A percentile compares a stretch with the other conserved stretches of the same genome.
Evolutionary conservation across 2,113 vertebrate species (phyloP).

Genomic region (Proterorhinus semilunaris): DNA sequence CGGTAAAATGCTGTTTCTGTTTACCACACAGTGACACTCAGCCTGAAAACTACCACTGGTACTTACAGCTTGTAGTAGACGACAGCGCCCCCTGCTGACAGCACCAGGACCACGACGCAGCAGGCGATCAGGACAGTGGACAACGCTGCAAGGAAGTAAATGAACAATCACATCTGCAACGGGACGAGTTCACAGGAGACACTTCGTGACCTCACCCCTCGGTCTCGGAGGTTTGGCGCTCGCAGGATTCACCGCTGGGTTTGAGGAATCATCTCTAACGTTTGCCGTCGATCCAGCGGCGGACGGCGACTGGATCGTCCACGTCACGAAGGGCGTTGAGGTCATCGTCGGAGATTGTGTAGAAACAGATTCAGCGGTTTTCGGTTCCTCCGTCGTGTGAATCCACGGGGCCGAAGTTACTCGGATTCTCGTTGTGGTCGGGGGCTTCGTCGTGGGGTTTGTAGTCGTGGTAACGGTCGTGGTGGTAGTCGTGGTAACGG

Average conservation of each 20-base stretch:
- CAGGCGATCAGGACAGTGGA: constrained; percentile 36
- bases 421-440: not conserved
- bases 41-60: not conserved
- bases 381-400: not conserved
- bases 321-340: not conserved
- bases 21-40: too few species aligned
- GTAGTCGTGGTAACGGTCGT: not conserved
- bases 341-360: not conserved
- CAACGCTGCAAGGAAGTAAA: constrained; percentile 32
- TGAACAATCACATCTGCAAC: not conserved
- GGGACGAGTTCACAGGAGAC: not conserved
- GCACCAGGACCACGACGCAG: constrained; percentile 30
- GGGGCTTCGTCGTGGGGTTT: not conserved
- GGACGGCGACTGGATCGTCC: not conserved
- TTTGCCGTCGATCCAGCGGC: not conserved
- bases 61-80: constrained; percentile 65
- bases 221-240: not conserved
- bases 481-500: not conserved
- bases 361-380: not conserved
- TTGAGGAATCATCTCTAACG: not conserved
- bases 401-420: not conserved
- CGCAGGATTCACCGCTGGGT: not conserved
- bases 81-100: constrained; percentile 30
- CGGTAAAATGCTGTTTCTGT: too few species aligned
- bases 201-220: constrained; percentile 16